Percentiles rank a stretch among this genome's conserved stretches.
phyloP scores from a whole-genome alignment of 1,140 invertebrate genomes.

The Drosophila guanche region DNA sequence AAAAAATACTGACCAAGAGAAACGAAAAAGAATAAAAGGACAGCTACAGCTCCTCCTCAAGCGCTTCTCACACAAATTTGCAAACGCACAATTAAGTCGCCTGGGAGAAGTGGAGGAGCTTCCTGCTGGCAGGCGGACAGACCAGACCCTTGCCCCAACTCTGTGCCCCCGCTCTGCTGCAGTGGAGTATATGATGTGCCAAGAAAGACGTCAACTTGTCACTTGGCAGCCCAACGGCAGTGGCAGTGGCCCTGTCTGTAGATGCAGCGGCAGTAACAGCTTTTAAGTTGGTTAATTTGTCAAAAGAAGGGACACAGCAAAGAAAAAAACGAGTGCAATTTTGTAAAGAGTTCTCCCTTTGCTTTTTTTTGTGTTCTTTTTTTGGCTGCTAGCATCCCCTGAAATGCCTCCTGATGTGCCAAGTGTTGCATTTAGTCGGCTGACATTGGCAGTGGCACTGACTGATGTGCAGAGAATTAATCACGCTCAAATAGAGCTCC shows the following conservation, averaged over 20 bases:
- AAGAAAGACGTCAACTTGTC: constrained; percentile 73
- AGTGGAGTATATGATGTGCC: constrained; percentile 34
- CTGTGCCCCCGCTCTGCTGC: neutral
- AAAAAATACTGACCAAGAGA: constrained; percentile 4
- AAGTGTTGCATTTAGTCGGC: constrained; percentile 56
- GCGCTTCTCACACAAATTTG: constrained; percentile 58
- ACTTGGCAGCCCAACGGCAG: constrained; percentile 36
- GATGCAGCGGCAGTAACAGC: constrained; percentile 31
- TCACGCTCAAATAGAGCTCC: constrained; percentile 76
- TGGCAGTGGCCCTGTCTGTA: constrained; percentile 13
- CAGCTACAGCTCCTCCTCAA: constrained; percentile 8
- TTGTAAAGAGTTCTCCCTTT: constrained; percentile 22
- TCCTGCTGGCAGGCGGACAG: constrained; percentile 31
- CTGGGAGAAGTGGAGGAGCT: constrained; percentile 45
- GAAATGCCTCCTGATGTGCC: constrained; percentile 38
- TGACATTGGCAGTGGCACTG: constrained; percentile 27
- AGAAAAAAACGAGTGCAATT: constrained; percentile 53
- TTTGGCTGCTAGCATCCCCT: constrained; percentile 9
- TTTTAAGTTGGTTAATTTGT: constrained; percentile 70
- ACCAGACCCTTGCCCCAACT: too few species aligned
- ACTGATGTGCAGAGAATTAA: constrained; percentile 72
- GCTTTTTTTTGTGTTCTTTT: constrained; percentile 14
- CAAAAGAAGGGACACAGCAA: constrained; percentile 29
- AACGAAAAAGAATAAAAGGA: constrained; percentile 7
- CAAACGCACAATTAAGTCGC: constrained; percentile 72